Conservation (phyloP, 2,797 vertebrate species). For the Staurois parvus region DNA sequence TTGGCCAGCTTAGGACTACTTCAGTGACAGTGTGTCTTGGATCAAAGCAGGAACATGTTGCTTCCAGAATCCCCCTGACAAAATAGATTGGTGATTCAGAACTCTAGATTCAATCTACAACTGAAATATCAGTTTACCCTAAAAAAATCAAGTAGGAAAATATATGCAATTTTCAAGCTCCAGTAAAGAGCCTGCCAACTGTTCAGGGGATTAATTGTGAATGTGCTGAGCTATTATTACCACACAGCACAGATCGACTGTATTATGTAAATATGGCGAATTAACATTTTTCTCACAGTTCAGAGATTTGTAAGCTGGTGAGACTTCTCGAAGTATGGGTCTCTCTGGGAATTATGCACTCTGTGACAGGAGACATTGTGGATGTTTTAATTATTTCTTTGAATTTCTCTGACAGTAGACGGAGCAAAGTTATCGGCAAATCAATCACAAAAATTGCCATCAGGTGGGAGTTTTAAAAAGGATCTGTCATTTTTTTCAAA, state of each 20-base stretch:
- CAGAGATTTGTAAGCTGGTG: slow-evolving; percentile 47
- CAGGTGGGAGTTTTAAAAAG: neutral
- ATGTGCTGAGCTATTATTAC: slow-evolving; percentile 31
- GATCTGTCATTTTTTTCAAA: neutral
- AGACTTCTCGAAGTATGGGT: slow-evolving; percentile 10
- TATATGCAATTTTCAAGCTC: neutral
- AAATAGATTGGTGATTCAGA: no score
- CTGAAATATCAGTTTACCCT: no score
- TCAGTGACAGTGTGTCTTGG: no score
- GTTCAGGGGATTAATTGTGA: slow-evolving; percentile 39
- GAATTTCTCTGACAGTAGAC: slow-evolving; percentile 7
- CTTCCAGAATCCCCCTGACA: no score
- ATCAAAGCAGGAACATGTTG: no score
- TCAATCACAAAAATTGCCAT: neutral
- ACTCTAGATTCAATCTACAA: no score
- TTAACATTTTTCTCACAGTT: slow-evolving; percentile 56
- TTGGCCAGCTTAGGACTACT: no score
- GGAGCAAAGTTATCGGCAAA: neutral
- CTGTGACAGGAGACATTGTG: slow-evolving; percentile 11
- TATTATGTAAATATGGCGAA: slow-evolving; percentile 57
- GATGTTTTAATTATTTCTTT: slow-evolving; percentile 38
- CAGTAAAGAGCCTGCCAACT: slow-evolving; percentile 11
- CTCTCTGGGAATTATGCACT: slow-evolving; percentile 33
- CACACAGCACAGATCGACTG: slow-evolving; percentile 10
- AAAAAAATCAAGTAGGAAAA: no score